Base-by-base conservation (phyloP, 2,113 vertebrate genomes). In the Coturnix japonica region DNA sequence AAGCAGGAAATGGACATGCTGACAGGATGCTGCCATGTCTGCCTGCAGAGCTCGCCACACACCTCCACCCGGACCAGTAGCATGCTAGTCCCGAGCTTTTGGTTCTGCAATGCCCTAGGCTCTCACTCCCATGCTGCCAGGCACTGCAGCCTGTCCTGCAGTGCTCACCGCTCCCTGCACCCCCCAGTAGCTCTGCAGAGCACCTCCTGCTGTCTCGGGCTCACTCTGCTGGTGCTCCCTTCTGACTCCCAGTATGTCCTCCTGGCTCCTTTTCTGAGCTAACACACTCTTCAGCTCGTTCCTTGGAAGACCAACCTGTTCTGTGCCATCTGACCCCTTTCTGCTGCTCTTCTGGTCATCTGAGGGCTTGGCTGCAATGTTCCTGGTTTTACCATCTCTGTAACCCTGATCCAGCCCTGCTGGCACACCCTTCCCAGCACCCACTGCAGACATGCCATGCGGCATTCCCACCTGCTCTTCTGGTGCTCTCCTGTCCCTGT, bases 331-430 rank as follows among this genome's bases (percentile, higher is more conserved):
- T 70, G 54, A 94, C 73, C 66, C 74, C 41, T 65, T 72, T 41
- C 51, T 12, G 30, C 41, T 63, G 49, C 63, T 78, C 83, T 39
- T 37, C 59, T 86, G 63, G 61, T 72, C 5, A 3, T 28, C 47
- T 0, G 1, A 66, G 49, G 1, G 2, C 37, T 73, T 19, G n/a
- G 5, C 65, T 0, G 0, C 8, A 53, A 35, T 6, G 11, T 21
- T 83, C 54, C 53, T 63, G 49, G 49, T 72, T 78, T 83, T 67
- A 51, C 1, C 59, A 41, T 23, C 41, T 4, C 7, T 21, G 13
- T 70, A 76, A 49, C 63, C 31, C 70, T 30, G 37, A 37, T 22
- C 30, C 21, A 89, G 70, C 70, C 33, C 37, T 82, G 31, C 77
- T 51, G 66, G 81, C 71, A 31, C 41, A 70, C 65, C 44, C 31